Conservation (phyloP, 2,797 vertebrate genomes). For the Cygnus olor region DNA sequence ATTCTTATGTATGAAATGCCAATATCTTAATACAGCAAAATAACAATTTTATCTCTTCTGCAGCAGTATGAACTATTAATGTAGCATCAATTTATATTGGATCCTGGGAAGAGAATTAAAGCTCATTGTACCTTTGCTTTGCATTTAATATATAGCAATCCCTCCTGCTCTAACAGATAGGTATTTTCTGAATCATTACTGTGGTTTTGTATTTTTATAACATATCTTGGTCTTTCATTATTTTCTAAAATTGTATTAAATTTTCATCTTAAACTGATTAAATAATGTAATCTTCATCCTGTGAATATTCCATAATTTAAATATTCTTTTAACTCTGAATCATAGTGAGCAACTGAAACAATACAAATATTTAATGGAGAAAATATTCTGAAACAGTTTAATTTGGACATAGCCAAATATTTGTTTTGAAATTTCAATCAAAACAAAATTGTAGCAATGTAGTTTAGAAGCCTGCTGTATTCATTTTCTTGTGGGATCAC, state of each 20-base stretch:
- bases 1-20: background rate
- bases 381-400: background rate
- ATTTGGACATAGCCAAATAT: background rate
- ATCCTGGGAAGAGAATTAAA: background rate
- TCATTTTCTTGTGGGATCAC: background rate
- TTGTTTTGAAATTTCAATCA: background rate
- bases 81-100: background rate
- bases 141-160: background rate
- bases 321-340: background rate
- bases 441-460: background rate
- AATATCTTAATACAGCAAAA: background rate
- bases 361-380: background rate
- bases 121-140: slow-evolving; percentile 16
- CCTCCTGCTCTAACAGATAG: background rate
- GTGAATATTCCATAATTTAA: background rate
- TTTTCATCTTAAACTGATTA: background rate
- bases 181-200: background rate
- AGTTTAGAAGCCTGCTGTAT: background rate
- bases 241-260: background rate
- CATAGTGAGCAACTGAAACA: background rate
- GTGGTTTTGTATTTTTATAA: background rate
- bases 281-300: background rate
- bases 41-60: background rate
- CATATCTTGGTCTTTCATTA: background rate
- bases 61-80: background rate